phyloP scores from a whole-genome alignment of 2,797 vertebrate species.

The Coccyzus lansbergi region DNA sequence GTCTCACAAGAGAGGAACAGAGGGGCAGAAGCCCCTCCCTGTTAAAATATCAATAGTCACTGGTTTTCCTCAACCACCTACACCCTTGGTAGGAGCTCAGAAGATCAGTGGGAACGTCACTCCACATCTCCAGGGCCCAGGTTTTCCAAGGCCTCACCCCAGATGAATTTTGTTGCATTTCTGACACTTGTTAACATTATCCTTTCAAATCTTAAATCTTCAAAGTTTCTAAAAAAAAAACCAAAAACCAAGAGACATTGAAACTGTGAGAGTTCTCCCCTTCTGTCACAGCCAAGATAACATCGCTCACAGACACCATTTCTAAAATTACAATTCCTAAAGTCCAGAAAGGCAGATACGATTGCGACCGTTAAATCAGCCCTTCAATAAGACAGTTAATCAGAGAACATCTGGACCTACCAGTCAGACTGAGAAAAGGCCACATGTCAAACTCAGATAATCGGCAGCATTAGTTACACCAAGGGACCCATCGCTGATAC shows the following conservation, averaged over 20 bases:
- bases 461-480: slow-evolving; percentile 70
- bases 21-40: no score
- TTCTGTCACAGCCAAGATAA: slow-evolving; percentile 49
- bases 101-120: not conserved
- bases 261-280: not conserved
- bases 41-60: not conserved
- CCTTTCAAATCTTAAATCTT: not conserved
- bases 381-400: slow-evolving; percentile 71
- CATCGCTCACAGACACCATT: slow-evolving; percentile 1
- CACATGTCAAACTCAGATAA: slow-evolving; percentile 78
- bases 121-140: not conserved
- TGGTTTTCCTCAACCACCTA: not conserved
- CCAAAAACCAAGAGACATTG: no score
- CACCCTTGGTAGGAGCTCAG: not conserved
- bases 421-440: slow-evolving; percentile 77
- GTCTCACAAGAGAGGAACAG: no score
- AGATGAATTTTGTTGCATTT: not conserved
- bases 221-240: no score
- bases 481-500: slow-evolving; percentile 74
- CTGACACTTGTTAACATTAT: not conserved
- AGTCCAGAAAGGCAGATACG: slow-evolving; percentile 67
- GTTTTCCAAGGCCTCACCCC: not conserved
- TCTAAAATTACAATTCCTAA: slow-evolving; percentile 62
- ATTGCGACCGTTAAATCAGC: slow-evolving; percentile 64
- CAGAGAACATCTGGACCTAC: slow-evolving; percentile 77